Evolutionary conservation across 2,797 vertebrate genomes (phyloP), one percentile per base, ranked within the genome.

Genomic region (Erethizon dorsatum): DNA sequence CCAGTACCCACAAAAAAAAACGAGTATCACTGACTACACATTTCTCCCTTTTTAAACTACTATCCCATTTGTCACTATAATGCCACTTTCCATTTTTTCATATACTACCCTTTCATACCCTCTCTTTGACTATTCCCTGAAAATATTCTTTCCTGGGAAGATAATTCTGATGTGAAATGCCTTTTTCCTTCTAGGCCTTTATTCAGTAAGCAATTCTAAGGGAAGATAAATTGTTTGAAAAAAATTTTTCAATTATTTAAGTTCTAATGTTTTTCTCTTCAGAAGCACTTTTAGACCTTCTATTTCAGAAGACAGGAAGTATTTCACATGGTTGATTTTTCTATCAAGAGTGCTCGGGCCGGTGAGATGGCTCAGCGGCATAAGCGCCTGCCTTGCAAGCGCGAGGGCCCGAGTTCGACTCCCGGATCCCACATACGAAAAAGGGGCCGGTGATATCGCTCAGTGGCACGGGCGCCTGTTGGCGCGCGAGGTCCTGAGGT

Each of bases 241-340:
- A 71, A 95, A 90, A 88, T 90, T 83, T 96, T 97, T 95, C 71
- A 96, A 77, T 94, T 97, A 94, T 91, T 95, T 84, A 89, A 96
- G 91, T 83, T 97, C 50, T 75, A 83, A 89, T 91, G 26, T 59
- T 91, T 95, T 96, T 73, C 73, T 91, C 37, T 86, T 94, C 8
- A 91, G 52, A 94, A 85, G 22, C 54, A 87, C 37, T 69, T 95
- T 90, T 89, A 91, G 90, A 93, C 63, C 94, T 91, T 91, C 59
- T 80, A 57, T 94, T 94, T 22, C 73, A 59, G 63, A 96, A 94
- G 69, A 93, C 63, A 89, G 56, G 75, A 94, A 15, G 41, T 83
- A 96, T 97, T 95, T 94, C 77, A 96, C 33, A 59, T 91, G 80
- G 97, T 91, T 88, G 94, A 86, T 95, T 96, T 97, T 95, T 94